Base-by-base conservation (phyloP, 2,888 invertebrate species). In the Camptogramma bilineatum region DNA sequence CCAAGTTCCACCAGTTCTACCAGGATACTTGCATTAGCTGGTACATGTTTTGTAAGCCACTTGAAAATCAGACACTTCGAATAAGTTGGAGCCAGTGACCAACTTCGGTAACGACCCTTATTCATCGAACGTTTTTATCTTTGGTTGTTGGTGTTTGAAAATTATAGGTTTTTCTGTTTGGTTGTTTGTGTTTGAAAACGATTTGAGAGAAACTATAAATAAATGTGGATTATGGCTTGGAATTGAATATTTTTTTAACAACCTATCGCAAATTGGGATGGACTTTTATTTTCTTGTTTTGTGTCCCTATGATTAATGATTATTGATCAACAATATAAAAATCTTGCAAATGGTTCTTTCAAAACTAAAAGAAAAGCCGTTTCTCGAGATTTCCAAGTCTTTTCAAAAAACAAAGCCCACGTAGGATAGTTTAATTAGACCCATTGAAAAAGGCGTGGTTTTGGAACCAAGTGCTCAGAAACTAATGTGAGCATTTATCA, bases 361-460 rank as follows among this genome's bases (percentile, higher is more conserved):
- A 7, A 39, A n/a, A n/a, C n/a, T n/a, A n/a, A n/a, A n/a, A n/a
- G 7, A 3, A n/a, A 39, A 13, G 42, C 16, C 1, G 8, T 16
- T 42, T 16, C 42, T 16, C 5, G 42, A 16, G 16, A 42, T 7
- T 13, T 13, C 16, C 42, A 7, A 44, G 16, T 44, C 7, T 16
- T 0, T 16, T n/a, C 4, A 13, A 44, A 44, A 44, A 44, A 39
- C 39, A 13, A 44, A 16, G 44, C 16, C 16, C 16, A 17, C 16
- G 17, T 44, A 7, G 16, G 16, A 44, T 44, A 44, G 17, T 44
- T 44, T 44, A 44, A 44, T 44, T 17, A 17, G 16, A 17, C 17
- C 44, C 44, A 44, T 44, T 44, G 44, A 44, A 44, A 42, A 16
- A 17, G 44, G 17, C 44, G 44, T 44, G 44, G 44, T 44, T 44